Conservation (phyloP, 2,113 vertebrate species). For the Heterochromis multidens region DNA sequence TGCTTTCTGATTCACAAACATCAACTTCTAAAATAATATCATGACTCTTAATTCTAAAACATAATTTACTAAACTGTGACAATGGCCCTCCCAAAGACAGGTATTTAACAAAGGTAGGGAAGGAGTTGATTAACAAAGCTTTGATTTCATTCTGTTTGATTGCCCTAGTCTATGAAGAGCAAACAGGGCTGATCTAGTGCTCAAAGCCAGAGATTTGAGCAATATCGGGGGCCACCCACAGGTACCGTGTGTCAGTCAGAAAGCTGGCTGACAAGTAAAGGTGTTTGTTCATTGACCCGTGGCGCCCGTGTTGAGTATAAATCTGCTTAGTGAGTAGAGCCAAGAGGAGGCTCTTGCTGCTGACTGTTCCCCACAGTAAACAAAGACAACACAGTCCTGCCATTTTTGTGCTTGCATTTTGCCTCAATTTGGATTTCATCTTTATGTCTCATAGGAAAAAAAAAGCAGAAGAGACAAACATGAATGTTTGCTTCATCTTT, state of each 20-base stretch:
- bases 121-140: neutral
- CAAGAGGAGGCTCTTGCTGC: neutral
- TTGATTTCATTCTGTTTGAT: conserved; percentile 27
- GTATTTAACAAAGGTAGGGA: neutral
- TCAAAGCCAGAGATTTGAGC: neutral
- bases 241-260: conserved; percentile 43
- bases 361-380: conserved; percentile 1
- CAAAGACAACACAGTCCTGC: conserved; percentile 31
- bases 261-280: conserved; percentile 52
- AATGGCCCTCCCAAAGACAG: neutral
- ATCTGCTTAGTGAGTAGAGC: conserved; percentile 26
- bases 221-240: conserved; percentile 25
- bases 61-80: neutral
- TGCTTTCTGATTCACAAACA: neutral
- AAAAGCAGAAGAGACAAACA: conserved; percentile 29
- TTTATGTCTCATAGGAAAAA: conserved; percentile 7
- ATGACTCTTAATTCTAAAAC: neutral
- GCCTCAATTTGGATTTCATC: conserved; percentile 18
- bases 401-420: conserved; percentile 12
- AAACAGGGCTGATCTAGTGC: neutral
- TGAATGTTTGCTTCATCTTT: conserved; percentile 7
- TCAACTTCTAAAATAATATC: neutral
- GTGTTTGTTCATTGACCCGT: conserved; percentile 67
- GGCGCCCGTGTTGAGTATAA: conserved; percentile 42
- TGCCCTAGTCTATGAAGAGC: neutral